Conservation (phyloP, 1,140 invertebrate species). For the Papilio machaon region DNA sequence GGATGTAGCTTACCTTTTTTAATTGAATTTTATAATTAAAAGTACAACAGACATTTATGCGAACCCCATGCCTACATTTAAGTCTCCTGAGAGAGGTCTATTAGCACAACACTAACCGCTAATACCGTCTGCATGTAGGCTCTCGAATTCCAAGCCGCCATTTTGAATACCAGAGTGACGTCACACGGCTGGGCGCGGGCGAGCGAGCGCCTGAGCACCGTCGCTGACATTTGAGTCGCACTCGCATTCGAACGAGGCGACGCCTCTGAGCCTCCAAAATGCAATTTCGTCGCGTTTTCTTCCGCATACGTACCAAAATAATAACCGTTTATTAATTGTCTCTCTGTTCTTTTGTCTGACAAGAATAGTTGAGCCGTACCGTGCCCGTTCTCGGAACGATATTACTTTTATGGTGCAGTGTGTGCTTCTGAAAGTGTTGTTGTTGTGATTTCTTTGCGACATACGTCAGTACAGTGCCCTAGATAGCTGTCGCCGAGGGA, state of each 20-base stretch:
- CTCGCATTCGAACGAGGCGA: constrained; percentile 70
- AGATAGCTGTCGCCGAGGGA: constrained; percentile 66
- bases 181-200: constrained; percentile 75
- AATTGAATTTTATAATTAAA: not conserved
- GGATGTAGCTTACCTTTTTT: not conserved
- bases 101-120: constrained; percentile 41
- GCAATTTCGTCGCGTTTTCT: constrained; percentile 67
- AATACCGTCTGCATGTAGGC: constrained; percentile 69
- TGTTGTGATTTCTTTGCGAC: constrained; percentile 74
- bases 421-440: constrained; percentile 69
- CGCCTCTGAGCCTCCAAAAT: constrained; percentile 71
- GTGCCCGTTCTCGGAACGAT: constrained; percentile 41
- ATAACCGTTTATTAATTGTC: constrained; percentile 58
- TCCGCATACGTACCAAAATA: constrained; percentile 63
- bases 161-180: constrained; percentile 80
- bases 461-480: constrained; percentile 67
- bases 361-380: constrained; percentile 73
- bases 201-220: constrained; percentile 69
- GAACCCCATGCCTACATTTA: not conserved
- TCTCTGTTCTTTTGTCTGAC: constrained; percentile 71
- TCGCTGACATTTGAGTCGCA: constrained; percentile 69
- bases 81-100: constrained; percentile 19
- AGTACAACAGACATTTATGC: not conserved
- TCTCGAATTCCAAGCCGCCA: constrained; percentile 78
- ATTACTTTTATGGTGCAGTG: constrained; percentile 59